Percentiles rank a stretch among this genome's conserved stretches.
Conservation (phyloP, 2,113 vertebrate species). For the Tetrax tetrax region DNA sequence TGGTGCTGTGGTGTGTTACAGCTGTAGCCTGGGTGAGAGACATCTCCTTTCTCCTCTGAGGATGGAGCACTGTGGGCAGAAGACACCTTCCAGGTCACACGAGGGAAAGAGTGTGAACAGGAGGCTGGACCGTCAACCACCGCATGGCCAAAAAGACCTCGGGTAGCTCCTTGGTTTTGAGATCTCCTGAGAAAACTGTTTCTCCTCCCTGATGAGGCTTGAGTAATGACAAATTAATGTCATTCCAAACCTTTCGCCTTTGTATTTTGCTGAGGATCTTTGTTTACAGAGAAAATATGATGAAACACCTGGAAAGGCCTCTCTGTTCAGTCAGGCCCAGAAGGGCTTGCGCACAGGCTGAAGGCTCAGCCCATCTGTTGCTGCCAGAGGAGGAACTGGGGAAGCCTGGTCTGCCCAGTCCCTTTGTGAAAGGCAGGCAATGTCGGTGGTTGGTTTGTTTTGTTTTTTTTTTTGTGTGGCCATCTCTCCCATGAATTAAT, state of each 20-base stretch:
- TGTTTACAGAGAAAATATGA: background rate
- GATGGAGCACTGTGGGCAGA: background rate
- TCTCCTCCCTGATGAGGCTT: background rate
- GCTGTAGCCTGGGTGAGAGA: background rate
- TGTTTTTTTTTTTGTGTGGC: background rate
- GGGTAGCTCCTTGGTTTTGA: background rate
- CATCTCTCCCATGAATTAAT: background rate
- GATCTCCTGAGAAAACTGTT: background rate
- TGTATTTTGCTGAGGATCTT: background rate
- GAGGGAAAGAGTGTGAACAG: accelerated
- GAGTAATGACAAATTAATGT: background rate
- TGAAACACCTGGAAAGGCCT: background rate
- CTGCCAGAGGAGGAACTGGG: background rate
- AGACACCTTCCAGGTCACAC: background rate
- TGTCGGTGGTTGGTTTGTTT: background rate
- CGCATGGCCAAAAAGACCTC: background rate
- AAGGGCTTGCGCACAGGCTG: background rate
- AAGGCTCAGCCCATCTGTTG: background rate
- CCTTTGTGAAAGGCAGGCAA: background rate
- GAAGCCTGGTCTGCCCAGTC: background rate
- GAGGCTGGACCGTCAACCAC: background rate
- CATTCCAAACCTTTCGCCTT: background rate
- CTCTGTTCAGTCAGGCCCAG: background rate
- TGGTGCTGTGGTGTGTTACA: background rate
- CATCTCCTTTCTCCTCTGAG: background rate